Conservation (phyloP, 2,113 vertebrate species). For the Tupaia chinensis region DNA sequence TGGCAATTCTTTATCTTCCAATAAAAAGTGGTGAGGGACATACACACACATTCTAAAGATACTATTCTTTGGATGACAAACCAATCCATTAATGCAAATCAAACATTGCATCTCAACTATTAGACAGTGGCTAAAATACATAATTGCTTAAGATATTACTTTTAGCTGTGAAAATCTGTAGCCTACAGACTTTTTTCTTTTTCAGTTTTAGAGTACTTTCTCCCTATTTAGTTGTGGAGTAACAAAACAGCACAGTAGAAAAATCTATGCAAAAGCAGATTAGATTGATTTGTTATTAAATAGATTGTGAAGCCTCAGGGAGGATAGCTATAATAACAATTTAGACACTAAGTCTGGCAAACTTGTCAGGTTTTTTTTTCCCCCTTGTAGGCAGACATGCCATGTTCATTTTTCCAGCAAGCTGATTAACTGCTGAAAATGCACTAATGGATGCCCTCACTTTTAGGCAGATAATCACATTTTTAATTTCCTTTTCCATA, state of each 20-base stretch:
- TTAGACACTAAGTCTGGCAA: slow-evolving; percentile 43
- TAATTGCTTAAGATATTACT: slow-evolving; percentile 39
- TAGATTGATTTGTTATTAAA: slow-evolving; percentile 78
- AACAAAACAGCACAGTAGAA: slow-evolving; percentile 58
- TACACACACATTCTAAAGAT: not conserved
- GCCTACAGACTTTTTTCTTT: not conserved
- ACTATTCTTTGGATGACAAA: slow-evolving; percentile 3
- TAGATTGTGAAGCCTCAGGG: slow-evolving; percentile 62
- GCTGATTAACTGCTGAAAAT: slow-evolving; percentile 65
- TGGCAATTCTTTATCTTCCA: not conserved
- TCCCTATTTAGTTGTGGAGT: slow-evolving; percentile 36
- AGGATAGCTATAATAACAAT: slow-evolving; percentile 56
- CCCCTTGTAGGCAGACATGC: not conserved
- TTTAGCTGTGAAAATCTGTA: slow-evolving; percentile 49
- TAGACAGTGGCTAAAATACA: slow-evolving; percentile 44
- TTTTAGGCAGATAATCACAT: slow-evolving; percentile 61
- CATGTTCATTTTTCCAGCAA: slow-evolving; percentile 51
- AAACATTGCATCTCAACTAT: slow-evolving; percentile 38
- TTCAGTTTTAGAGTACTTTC: slow-evolving; percentile 22
- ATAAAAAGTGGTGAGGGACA: not conserved
- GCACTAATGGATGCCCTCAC: slow-evolving; percentile 29
- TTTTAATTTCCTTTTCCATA: slow-evolving; percentile 56
- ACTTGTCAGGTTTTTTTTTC: not conserved
- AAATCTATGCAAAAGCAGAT: slow-evolving; percentile 72
- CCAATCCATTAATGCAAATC: slow-evolving; percentile 20